Base-by-base conservation (phyloP, 2,888 invertebrate species). In the Cosmorhoe ocellata region DNA sequence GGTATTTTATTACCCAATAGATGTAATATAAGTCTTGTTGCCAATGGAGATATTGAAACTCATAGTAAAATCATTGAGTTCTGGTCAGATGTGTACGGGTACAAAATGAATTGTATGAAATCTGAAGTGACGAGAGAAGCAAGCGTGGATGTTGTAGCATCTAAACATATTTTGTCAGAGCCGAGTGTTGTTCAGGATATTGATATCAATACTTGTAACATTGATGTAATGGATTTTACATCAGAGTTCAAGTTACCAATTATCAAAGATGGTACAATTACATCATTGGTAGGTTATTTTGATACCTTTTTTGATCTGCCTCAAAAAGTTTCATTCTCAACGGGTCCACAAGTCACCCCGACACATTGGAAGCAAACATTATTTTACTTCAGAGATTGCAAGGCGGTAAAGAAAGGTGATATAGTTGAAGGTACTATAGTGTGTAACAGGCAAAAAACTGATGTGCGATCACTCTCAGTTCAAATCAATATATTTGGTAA, bases 351-450 rank as follows among this genome's bases (percentile, higher is more conserved):
- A 30, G 84, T 91, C 0, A 90, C 92, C 0, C 90, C 93, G 13
- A 98, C 98, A 0, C 98, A 98, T 89, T 98, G 98, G 98, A 97
- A 98, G 74, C 98, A 98, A 80, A 97, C 97, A 0, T 92, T 97
- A 1, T 97, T 98, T 79, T 95, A 96, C 70, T 90, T 98, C 9
- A 94, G 93, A 56, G 92, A 95, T 61, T 93, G 95, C 26, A 91
- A 95, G 37, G 78, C 91, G 38, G 93, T 97, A 0, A 93, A 93
- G 58, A 84, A 93, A 81, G 96, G 95, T 79, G 91, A 92, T 54
- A 42, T 87, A 3, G 74, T 93, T 26, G 72, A 85, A 42, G 97
- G 97, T 10, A 93, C 91, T 58, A 90, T 98, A n/a, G 90, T 91
- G 33, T 97, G 96, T 68, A 92, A 88, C 56, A 92, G 97, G 65